Conservation (phyloP, 2,888 invertebrate species). For the Frankliniella intonsa region DNA sequence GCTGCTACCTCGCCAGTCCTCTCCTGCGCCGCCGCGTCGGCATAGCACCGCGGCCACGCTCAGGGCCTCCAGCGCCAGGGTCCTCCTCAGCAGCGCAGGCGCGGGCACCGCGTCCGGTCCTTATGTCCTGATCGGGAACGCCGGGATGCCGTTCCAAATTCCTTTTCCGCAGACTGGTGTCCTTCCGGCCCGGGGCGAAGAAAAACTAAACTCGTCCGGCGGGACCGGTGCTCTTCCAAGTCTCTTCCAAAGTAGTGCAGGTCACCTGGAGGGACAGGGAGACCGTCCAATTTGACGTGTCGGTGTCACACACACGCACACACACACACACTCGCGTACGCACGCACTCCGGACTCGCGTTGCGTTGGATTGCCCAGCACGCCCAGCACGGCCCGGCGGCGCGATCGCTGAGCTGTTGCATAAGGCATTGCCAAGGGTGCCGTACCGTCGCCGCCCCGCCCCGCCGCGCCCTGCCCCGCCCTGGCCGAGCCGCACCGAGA, state of each 20-base stretch:
- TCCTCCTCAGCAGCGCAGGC: too few relatives aligned
- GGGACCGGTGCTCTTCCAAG: too few relatives aligned
- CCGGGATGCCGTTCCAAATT: too few relatives aligned
- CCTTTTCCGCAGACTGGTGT: too few relatives aligned
- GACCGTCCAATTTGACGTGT: too few relatives aligned
- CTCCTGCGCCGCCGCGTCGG: constrained; percentile 8
- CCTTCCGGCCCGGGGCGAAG: too few relatives aligned
- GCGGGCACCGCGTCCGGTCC: too few relatives aligned
- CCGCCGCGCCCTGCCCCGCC: neutral
- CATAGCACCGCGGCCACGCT: neutral
- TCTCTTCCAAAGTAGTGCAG: too few relatives aligned
- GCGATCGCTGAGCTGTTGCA: neutral
- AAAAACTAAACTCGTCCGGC: too few relatives aligned
- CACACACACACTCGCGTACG: neutral
- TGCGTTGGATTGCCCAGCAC: neutral
- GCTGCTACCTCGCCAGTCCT: neutral
- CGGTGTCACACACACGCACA: neutral
- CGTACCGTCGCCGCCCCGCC: neutral
- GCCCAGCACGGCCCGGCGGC: neutral
- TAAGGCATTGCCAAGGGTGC: constrained; percentile 10
- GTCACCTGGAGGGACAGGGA: too few relatives aligned
- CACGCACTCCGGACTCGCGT: neutral
- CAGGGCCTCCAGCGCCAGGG: too few relatives aligned
- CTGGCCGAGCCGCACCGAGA: neutral
- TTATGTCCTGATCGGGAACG: too few relatives aligned